Base-by-base conservation (phyloP, 2,113 vertebrate species). In the Pavo muticus region DNA sequence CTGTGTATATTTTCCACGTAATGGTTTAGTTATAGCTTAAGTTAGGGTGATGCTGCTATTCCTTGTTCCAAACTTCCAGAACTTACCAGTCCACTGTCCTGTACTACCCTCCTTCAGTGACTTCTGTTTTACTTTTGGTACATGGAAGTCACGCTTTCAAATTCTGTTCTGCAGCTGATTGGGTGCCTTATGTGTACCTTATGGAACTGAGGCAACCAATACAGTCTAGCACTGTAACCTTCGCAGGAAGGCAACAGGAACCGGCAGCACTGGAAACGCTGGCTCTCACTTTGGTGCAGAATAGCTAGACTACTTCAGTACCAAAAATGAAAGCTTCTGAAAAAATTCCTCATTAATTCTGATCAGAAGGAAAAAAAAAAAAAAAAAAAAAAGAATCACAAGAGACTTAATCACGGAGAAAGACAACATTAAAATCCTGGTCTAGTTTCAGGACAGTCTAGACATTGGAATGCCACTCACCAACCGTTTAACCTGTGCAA, bases 391-490 rank as follows among this genome's bases (percentile, higher is more conserved):
- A 21, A 23, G 27, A 63, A 74, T 87, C 90, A 90, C 71, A 64
- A 67, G 50, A 91, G 23, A 97, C 93, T 65, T 87, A 87, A 93
- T 59, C 69, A 94, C 91, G 74, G 52, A 80, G 52, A 92, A 93
- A 87, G 70, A 73, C 81, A 93, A 91, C 79, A 69, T 40, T 74
- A 71, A 93, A 93, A 78, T 81, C 79, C 60, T 75, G 69, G 79
- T 83, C 75, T 93, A 82, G 87, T 42, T 83, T 92, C 60, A 56
- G 63, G 72, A 93, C 74, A 59, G 54, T 37, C 94, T 91, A 88
- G 94, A 95, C 73, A 72, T 54, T 90, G 94, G 91, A 88, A 93
- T 91, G 93, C 79, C 93, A 94, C 90, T 94, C 91, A 88, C 72
- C 93, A 91, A 74, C 79, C 73, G 84, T 7, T 86, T 72, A 35